Percentiles rank a stretch among this genome's conserved stretches.
Conservation (phyloP, 2,113 vertebrate species). For the Epinephelus moara region DNA sequence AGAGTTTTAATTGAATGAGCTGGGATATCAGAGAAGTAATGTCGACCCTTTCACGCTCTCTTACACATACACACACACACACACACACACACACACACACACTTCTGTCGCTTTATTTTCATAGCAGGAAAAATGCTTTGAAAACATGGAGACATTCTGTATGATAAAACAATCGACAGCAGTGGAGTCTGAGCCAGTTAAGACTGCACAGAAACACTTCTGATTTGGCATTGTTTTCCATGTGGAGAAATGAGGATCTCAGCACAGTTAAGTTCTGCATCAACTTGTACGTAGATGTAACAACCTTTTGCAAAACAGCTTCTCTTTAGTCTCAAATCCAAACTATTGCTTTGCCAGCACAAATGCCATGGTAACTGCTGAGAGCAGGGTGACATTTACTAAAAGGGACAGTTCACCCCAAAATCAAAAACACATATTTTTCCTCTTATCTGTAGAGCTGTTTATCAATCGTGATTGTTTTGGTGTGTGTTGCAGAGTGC, state of each 20-base stretch:
- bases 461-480: too few species aligned
- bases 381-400: constrained; percentile 36
- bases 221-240: not conserved
- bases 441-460: too few species aligned
- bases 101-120: not conserved
- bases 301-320: constrained; percentile 25
- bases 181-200: not conserved
- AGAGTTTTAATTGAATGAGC: constrained; percentile 50
- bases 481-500: too few species aligned
- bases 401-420: too few species aligned
- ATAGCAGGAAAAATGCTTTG: not conserved
- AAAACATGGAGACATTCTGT: not conserved
- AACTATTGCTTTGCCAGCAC: constrained; percentile 29
- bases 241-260: not conserved
- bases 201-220: not conserved
- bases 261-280: constrained; percentile 1
- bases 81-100: not conserved
- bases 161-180: not conserved
- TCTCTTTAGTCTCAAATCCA: constrained; percentile 23
- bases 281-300: constrained; percentile 6
- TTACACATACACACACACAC: not conserved
- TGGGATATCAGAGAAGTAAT: constrained; percentile 29
- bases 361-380: constrained; percentile 43
- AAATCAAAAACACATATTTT: too few species aligned
- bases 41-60: constrained; percentile 13